Evolutionary conservation across 2,888 invertebrate species (phyloP).

Genomic region (Drosophila longiperda): DNA sequence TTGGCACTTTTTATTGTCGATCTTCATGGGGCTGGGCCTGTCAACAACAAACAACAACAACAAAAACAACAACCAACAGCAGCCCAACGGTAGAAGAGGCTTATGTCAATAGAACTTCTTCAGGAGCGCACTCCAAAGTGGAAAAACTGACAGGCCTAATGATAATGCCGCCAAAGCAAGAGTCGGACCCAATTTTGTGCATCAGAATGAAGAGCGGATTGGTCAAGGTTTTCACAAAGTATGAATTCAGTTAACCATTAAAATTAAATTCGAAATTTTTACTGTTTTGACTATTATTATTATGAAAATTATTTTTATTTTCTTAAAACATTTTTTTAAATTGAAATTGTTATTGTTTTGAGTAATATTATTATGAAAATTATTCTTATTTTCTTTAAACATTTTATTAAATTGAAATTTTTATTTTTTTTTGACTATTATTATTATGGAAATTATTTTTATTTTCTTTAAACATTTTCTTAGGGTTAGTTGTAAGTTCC

Average conservation of each 20-base stretch:
- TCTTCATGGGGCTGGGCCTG: slow-evolving; percentile 33
- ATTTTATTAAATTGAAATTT: neutral
- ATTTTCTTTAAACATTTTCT: neutral
- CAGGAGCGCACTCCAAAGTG: slow-evolving; percentile 72
- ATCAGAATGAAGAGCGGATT: slow-evolving; percentile 39
- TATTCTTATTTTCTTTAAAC: neutral
- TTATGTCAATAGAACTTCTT: slow-evolving; percentile 79
- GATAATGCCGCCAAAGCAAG: slow-evolving; percentile 48
- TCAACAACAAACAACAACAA: slow-evolving; percentile 10
- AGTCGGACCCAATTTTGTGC: neutral
- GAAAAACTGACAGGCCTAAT: slow-evolving; percentile 74
- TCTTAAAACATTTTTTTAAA: neutral
- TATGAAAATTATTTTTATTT: too few relatives aligned
- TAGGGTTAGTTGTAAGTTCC: neutral
- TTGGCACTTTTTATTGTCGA: slow-evolving; percentile 64
- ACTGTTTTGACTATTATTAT: neutral
- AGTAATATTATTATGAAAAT: too few relatives aligned
- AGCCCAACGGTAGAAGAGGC: slow-evolving; percentile 46
- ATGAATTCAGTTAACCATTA: neutral
- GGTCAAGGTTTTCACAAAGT: slow-evolving; percentile 45
- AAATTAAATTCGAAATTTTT: neutral
- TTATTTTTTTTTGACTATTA: neutral
- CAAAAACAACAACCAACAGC: slow-evolving; percentile 17
- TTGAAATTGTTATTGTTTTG: neutral
- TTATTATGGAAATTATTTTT: too few relatives aligned